Percentiles rank a stretch among this genome's conserved stretches.
These are phyloP conservation scores for Tinamus major DNA, from an alignment of 2,797 vertebrate species.

Conservation along the genomic window DNA sequence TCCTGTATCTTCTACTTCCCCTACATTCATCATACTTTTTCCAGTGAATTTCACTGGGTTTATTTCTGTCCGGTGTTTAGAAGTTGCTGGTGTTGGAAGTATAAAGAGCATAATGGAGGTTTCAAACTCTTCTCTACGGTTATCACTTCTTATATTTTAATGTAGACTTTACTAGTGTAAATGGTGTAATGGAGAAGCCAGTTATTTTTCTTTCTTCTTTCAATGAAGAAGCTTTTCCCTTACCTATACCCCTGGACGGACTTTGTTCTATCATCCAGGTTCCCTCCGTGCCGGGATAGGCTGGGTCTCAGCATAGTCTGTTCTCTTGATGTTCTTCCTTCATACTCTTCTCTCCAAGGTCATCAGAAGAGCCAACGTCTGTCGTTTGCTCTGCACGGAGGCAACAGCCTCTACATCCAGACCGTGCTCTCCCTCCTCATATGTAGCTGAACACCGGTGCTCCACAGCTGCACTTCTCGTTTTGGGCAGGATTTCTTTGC, in stretches of 20 bases:
- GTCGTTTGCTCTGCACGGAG: background rate
- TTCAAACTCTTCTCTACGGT: background rate
- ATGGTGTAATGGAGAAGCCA: background rate
- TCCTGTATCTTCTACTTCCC: background rate
- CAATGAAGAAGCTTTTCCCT: background rate
- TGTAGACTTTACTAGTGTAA: background rate
- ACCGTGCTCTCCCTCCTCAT: fast-evolving
- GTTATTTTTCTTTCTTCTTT: background rate
- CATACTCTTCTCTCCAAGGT: background rate
- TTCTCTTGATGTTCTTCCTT: background rate
- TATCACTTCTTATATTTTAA: background rate
- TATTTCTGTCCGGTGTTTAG: background rate
- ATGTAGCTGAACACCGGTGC: fast-evolving
- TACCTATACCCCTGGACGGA: background rate
- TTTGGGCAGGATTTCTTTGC: background rate
- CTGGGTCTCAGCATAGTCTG: background rate
- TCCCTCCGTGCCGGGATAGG: background rate
- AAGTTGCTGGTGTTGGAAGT: background rate
- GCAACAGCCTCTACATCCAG: background rate
- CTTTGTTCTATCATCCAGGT: fast-evolving
- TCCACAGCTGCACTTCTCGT: background rate
- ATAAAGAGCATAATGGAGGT: background rate
- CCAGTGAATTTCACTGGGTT: background rate
- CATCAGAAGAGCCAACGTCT: background rate
- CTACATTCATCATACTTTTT: background rate